phyloP scores from a whole-genome alignment of 2,113 vertebrate species.

The Piaya cayana region DNA sequence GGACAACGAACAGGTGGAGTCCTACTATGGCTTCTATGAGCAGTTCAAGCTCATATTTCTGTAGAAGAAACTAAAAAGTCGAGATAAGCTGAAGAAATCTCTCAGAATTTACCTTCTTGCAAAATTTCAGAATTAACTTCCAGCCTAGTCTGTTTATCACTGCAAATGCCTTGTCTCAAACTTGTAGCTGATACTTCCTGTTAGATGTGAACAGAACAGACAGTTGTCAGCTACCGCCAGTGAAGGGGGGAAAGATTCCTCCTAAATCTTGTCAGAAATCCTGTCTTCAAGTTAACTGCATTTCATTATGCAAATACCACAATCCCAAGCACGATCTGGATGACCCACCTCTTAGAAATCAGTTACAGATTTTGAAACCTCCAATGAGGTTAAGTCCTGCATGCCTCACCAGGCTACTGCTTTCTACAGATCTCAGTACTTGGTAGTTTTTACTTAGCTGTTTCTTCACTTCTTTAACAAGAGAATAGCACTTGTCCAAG shows the following conservation, averaged over 20 bases:
- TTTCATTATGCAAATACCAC: not conserved
- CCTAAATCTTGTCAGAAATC: not conserved
- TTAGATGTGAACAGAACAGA: not conserved
- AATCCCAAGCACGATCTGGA: not conserved
- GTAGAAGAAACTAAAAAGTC: not conserved
- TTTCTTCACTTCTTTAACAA: not conserved
- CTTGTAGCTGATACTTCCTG: not conserved
- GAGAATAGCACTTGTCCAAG: not conserved
- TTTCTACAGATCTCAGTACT: not conserved
- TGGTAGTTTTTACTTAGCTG: fast-evolving
- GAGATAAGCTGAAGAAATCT: not conserved
- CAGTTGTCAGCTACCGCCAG: not conserved
- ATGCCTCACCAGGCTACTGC: not conserved
- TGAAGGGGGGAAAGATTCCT: not conserved
- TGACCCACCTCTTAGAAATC: not conserved
- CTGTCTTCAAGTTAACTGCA: fast-evolving
- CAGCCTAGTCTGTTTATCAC: not conserved
- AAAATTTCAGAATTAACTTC: not conserved
- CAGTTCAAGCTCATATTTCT: not conserved
- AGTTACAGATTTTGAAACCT: not conserved
- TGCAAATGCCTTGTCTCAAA: not conserved
- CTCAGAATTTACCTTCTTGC: not conserved
- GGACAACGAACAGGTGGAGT: not conserved
- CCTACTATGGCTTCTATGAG: not conserved
- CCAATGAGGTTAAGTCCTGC: not conserved